Evolutionary conservation across 1,140 invertebrate species (phyloP).

Genomic region (Lutraria rhynchaena): DNA sequence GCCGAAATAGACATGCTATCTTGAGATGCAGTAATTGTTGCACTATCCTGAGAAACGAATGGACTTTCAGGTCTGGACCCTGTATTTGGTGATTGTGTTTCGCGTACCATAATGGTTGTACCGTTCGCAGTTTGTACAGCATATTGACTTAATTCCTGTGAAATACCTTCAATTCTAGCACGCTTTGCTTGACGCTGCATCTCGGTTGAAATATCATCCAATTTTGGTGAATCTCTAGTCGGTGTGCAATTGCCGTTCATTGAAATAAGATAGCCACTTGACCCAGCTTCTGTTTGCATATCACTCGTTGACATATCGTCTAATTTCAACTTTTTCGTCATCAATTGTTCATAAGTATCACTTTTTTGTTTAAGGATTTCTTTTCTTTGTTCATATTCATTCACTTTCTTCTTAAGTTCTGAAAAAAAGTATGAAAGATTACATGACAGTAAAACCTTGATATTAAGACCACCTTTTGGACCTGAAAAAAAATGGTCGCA

Average conservation of each 20-base stretch:
- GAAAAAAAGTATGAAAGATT: constrained; percentile 1
- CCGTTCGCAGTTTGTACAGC: neutral
- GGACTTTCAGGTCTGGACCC: constrained; percentile 22
- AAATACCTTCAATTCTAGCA: neutral
- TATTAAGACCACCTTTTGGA: too few species aligned
- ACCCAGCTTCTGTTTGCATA: neutral
- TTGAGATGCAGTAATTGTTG: neutral
- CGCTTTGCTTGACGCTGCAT: constrained; percentile 1
- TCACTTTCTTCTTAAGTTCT: constrained; percentile 54
- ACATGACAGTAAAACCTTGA: too few species aligned
- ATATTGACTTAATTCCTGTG: neutral
- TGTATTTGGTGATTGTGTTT: neutral
- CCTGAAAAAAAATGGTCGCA: too few species aligned
- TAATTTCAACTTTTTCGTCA: constrained; percentile 47
- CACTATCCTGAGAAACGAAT: constrained; percentile 29
- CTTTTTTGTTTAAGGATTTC: constrained; percentile 54
- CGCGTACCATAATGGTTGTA: neutral
- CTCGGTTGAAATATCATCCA: neutral
- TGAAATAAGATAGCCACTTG: neutral
- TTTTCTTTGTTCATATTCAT: constrained; percentile 52
- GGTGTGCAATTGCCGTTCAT: neutral
- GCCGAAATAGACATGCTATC: neutral
- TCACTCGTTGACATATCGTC: constrained; percentile 35
- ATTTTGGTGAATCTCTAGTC: neutral
- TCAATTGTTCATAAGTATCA: constrained; percentile 50